A percentile compares a stretch with the other conserved stretches of the same genome.
Conservation (phyloP, 2,888 invertebrate species). For the Lydus trimaculatus region DNA sequence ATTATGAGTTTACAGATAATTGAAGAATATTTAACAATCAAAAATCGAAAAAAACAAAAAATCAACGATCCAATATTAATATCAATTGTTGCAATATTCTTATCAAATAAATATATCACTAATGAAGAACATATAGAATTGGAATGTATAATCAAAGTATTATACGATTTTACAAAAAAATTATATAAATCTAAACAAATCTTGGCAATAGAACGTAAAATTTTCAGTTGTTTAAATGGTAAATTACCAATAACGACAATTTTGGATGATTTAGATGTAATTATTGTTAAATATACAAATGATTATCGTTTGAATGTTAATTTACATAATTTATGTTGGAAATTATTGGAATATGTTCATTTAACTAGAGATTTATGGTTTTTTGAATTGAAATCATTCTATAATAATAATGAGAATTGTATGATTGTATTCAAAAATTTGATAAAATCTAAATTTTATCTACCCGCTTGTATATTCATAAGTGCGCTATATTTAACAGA, state of each 20-base stretch:
- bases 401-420: conserved; percentile 17
- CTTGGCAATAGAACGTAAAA: conserved; percentile 15
- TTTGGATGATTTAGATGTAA: conserved; percentile 20
- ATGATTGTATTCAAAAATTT: conserved; percentile 17
- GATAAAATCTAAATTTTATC: conserved; percentile 21
- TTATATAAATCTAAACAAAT: conserved; percentile 12
- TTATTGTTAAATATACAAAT: conserved; percentile 19
- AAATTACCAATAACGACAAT: conserved; percentile 19
- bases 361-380: conserved; percentile 19
- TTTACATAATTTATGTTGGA: conserved; percentile 18
- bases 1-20: conserved; percentile 20
- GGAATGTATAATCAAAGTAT: conserved; percentile 15
- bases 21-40: conserved; percentile 22
- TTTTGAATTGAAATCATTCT: conserved; percentile 16
- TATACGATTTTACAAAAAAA: conserved; percentile 15
- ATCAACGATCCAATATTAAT: conserved; percentile 24
- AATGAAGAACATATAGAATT: conserved; percentile 19
- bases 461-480: conserved; percentile 24
- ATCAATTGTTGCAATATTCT: conserved; percentile 13
- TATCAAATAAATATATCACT: conserved; percentile 25
- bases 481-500: conserved; percentile 19
- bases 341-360: conserved; percentile 21
- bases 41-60: conserved; percentile 15
- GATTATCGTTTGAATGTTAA: conserved; percentile 10
- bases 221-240: conserved; percentile 17